Conservation (phyloP, 2,888 invertebrate genomes). For the Tipula confusa region DNA sequence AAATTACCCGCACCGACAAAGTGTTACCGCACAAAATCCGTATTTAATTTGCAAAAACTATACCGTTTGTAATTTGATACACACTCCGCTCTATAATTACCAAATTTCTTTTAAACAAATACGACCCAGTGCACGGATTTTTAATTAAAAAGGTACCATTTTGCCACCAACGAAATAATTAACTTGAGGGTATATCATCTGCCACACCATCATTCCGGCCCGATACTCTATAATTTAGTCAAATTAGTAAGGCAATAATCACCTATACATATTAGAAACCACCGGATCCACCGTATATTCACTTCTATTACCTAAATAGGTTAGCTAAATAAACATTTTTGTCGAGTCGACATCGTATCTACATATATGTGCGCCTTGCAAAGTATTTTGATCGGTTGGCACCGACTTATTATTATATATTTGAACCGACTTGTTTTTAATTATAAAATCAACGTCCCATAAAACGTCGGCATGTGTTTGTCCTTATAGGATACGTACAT, state of each 20-base stretch:
- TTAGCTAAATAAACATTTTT: conserved; percentile 4
- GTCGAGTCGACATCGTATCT: background rate
- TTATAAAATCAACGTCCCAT: background rate
- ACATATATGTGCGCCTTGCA: background rate
- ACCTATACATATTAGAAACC: background rate
- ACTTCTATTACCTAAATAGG: no score
- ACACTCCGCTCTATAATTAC: background rate
- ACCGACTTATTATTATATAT: background rate
- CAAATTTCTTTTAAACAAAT: background rate
- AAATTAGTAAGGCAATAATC: background rate
- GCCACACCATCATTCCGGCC: background rate
- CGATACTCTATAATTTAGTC: background rate
- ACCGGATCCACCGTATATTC: no score
- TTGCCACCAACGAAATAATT: conserved; percentile 25
- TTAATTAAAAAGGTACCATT: background rate
- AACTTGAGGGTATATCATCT: background rate
- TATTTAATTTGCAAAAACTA: background rate
- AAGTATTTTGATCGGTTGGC: background rate
- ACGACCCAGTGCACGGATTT: background rate
- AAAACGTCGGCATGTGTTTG: background rate
- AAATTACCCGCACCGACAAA: background rate
- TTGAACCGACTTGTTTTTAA: background rate
- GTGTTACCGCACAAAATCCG: background rate
- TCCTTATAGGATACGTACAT: background rate
- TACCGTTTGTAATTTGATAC: background rate